Percentiles rank a stretch among this genome's conserved stretches.
phyloP scores from a whole-genome alignment of 2,888 invertebrate species.

The Drosophila helvetica region DNA sequence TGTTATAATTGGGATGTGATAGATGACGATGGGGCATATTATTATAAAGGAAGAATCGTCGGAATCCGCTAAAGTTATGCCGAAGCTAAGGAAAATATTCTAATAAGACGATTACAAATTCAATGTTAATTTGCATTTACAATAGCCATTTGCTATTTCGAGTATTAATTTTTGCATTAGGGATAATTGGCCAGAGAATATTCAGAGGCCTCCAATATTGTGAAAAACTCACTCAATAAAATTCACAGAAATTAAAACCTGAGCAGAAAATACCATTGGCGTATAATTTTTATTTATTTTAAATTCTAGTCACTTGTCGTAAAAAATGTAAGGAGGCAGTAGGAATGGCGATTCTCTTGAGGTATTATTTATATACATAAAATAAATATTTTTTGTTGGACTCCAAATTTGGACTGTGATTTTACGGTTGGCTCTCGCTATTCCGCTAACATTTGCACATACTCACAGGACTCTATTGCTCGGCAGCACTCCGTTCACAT shows the following conservation, averaged over 20 bases:
- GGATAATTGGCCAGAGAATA: too few species aligned
- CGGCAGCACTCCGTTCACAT: neutral
- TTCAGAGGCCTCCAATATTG: neutral
- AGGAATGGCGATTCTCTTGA: too few species aligned
- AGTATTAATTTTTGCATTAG: neutral
- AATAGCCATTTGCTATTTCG: neutral
- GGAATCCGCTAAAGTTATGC: neutral
- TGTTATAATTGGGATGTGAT: too few species aligned
- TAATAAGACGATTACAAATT: neutral
- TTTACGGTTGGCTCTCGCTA: neutral
- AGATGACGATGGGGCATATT: neutral
- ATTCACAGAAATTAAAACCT: too few species aligned
- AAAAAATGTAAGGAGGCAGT: too few species aligned
- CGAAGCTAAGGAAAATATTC: too few species aligned
- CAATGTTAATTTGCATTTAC: too few species aligned
- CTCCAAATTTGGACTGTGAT: neutral
- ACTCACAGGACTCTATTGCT: slow-evolving; percentile 1
- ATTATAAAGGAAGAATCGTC: neutral
- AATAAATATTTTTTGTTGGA: neutral
- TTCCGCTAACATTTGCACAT: neutral
- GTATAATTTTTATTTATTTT: too few species aligned
- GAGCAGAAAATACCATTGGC: too few species aligned
- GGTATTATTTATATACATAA: too few species aligned
- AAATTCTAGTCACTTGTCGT: too few species aligned
- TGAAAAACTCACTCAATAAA: neutral